Evolutionary conservation across 2,797 vertebrate species (phyloP), one percentile per base, ranked within the genome.

Genomic region (Notoglanidium macrostoma): DNA sequence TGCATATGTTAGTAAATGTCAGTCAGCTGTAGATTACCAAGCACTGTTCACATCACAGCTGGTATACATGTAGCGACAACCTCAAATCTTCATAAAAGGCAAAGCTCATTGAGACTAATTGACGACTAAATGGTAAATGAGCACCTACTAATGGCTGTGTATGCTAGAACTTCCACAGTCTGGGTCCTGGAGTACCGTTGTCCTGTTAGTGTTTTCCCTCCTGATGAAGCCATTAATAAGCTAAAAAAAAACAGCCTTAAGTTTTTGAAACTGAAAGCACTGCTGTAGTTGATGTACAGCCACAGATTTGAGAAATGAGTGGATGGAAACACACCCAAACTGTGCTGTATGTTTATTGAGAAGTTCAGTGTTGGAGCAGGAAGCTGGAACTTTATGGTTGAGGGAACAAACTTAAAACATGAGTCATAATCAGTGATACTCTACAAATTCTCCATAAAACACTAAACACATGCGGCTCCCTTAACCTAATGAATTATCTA

Each of bases 281-380:
- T 32, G n/a, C 76, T 49, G 26, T 26, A 29, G 35, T 72, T 51
- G 21, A 73, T 11, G 21, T 5, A 1, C 2, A n/a, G 74, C 51
- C 15, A 54, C 1, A 29, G n/a, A 77, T 77, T 77, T 77, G n/a
- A 78, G 5, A 59, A 59, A 61, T 2, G 14, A 63, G 79, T 67
- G 80, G 61, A 83, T 83, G 80, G 44, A 83, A 46, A 83, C 61
- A 29, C 81, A 68, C 63, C 46, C 11, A 44, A 26, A 74, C 44
- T 14, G 8, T 5, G 1, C 4, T 44, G 12, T 32, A 1, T 26
- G 26, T 15, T 76, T 51, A n/a, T 17, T 0, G 12, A 59, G 5
- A 7, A 29, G 46, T 3, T 57, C 19, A 12, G 1, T 63, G 23
- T 63, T 46, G 35, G 78, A 81, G 57, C 78, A 81, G 78, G 40